Evolutionary conservation across 2,888 invertebrate genomes (phyloP), one percentile per base, ranked within the genome.

Genomic region (Agrotis puta): DNA sequence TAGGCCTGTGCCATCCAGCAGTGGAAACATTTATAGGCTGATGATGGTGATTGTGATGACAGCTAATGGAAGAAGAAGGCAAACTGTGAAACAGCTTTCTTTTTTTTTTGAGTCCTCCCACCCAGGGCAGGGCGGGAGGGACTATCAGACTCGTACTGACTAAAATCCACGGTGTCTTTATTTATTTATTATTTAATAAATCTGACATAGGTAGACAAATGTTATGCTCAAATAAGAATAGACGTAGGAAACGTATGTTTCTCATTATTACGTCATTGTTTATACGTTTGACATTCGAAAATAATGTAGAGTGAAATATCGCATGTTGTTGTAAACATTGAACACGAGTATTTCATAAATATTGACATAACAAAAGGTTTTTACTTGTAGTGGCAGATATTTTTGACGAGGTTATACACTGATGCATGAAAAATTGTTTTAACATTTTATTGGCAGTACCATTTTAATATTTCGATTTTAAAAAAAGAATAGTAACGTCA

Each of bases 401-500:
- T 45, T 70, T 51, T n/a, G 11, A 6, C 27, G 33, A 14, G 13
- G 2, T 33, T 33, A 51, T 58, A 33, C 2, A 45, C 3, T 3
- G n/a, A 16, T 51, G 22, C 11, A 27, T 14, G 27, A 22, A 53
- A 45, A 1, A 20, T 61, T 18, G 22, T 39, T 72, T 71, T 18
- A 2, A 24, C 2, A 53, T 61, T 51, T 47, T 20, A 72, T 45
- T 45, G 7, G 27, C 16, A 53, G 13, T 11, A 2, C 9, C 1
- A 18, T 58, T 50, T 70, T 50, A 43, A 14, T 48, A 59, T 45
- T 66, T 45, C 61, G 16, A n/a, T 56, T 2, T 14, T 0, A 24
- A n/a, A 43, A n/a, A 45, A 45, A 16, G 33, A 13, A 6, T 3
- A 7, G 5, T 3, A 9, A 3, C 16, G 22, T 53, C 22, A 18